Evolutionary conservation across 2,888 invertebrate species (phyloP).

Genomic region (Pedicia rivosa): DNA sequence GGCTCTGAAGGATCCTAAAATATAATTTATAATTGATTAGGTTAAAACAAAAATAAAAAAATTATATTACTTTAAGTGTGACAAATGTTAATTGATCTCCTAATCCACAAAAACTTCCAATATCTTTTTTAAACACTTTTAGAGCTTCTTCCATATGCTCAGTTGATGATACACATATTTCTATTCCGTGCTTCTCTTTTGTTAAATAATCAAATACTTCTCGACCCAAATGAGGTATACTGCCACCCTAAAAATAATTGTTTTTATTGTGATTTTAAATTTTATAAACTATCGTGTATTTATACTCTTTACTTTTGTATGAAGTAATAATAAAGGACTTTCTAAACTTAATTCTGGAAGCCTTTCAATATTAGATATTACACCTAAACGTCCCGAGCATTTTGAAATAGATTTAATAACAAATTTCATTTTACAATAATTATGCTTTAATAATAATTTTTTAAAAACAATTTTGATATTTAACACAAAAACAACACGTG

Average conservation of each 20-base stretch:
- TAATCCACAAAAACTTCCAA: conserved; percentile 54
- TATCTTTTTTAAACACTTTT: conserved; percentile 42
- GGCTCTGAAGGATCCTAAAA: conserved; percentile 43
- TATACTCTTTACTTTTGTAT: conserved; percentile 44
- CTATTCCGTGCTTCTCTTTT: conserved; percentile 35
- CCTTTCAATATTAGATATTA: neutral
- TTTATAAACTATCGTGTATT: neutral
- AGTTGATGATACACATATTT: conserved; percentile 56
- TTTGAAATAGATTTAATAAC: conserved; percentile 38
- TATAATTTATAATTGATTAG: conserved; percentile 28
- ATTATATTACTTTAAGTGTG: conserved; percentile 13
- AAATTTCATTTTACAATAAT: conserved; percentile 48
- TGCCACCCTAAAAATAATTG: conserved; percentile 44
- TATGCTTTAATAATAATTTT: too few relatives aligned
- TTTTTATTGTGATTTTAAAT: neutral
- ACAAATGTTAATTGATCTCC: conserved; percentile 33
- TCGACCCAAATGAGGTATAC: conserved; percentile 64
- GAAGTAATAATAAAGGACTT: conserved; percentile 59
- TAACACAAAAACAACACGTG: too few relatives aligned
- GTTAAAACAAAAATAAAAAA: conserved; percentile 33
- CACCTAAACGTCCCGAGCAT: conserved; percentile 50
- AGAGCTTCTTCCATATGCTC: conserved; percentile 47
- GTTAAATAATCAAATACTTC: conserved; percentile 56
- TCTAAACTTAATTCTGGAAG: conserved; percentile 31
- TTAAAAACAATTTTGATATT: too few relatives aligned